Conservation (phyloP, 2,888 invertebrate species). For the Blomia tropicalis region DNA sequence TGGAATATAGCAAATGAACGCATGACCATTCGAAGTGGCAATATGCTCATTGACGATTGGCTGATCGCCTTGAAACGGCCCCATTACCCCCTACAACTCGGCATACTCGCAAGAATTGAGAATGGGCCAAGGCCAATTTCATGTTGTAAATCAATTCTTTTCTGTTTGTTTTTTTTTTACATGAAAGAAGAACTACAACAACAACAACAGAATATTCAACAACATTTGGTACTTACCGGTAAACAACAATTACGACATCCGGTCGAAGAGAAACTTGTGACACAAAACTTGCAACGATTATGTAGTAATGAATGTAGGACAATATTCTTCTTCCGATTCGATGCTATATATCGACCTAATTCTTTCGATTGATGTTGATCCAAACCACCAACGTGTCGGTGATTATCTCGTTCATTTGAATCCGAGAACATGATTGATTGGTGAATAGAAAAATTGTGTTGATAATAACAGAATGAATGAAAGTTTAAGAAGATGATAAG, state of each 20-base stretch:
- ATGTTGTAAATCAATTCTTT: too few relatives aligned
- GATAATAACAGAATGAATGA: too few relatives aligned
- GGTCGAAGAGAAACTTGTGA: not conserved
- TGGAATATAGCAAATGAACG: too few relatives aligned
- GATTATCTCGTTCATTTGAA: not conserved
- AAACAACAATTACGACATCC: constrained; percentile 10
- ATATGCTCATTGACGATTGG: too few relatives aligned
- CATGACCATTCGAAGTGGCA: too few relatives aligned
- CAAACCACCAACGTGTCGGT: not conserved
- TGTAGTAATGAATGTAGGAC: not conserved
- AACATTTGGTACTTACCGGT: constrained; percentile 15
- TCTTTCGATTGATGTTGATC: constrained; percentile 6
- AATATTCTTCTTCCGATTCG: not conserved
- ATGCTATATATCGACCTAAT: not conserved
- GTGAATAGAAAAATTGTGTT: too few relatives aligned
- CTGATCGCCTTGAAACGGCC: constrained; percentile 1
- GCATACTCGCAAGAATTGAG: not conserved
- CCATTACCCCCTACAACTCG: not conserved
- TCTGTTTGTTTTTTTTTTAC: too few relatives aligned
- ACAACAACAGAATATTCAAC: not conserved
- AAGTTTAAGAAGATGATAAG: too few relatives aligned
- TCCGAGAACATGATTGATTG: not conserved
- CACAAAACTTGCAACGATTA: constrained; percentile 7
- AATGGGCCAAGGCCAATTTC: constrained; percentile 15
- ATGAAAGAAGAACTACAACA: too few relatives aligned